A percentile compares a stretch with the other conserved stretches of the same genome.
Evolutionary conservation across 1,140 invertebrate genomes (phyloP).

Genomic region (Pogonomyrmex californicus): DNA sequence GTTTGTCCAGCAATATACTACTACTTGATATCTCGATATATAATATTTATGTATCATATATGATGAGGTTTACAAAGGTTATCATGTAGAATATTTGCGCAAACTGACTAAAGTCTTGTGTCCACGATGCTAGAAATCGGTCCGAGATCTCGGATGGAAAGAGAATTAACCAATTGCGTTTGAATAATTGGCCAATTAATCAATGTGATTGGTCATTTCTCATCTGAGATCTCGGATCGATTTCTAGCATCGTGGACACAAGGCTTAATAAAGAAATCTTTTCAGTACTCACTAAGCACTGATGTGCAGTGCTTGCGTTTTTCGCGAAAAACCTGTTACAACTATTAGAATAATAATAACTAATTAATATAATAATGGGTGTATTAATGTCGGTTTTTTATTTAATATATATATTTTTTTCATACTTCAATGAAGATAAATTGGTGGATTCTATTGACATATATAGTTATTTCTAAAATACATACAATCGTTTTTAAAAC

Average conservation of each 20-base stretch:
- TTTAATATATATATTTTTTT: neutral
- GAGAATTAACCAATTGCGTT: no score
- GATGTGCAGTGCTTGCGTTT: neutral
- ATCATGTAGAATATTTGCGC: neutral
- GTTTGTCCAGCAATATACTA: neutral
- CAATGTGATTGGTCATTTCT: no score
- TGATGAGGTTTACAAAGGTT: neutral
- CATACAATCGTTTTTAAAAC: neutral
- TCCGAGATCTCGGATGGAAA: no score
- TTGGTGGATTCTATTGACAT: neutral
- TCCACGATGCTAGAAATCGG: no score
- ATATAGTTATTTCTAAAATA: neutral
- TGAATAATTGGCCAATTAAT: no score
- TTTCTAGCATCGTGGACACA: no score
- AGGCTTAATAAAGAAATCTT: neutral
- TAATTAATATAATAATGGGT: neutral
- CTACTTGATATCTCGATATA: neutral
- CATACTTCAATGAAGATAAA: neutral
- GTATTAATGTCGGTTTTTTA: neutral
- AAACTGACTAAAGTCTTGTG: neutral
- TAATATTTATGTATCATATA: slow-evolving; percentile 4
- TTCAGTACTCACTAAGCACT: neutral
- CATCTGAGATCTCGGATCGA: no score
- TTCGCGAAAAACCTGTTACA: neutral
- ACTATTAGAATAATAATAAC: neutral